Evolutionary conservation across 2,797 vertebrate species (phyloP), one percentile per base, ranked within the genome.

Genomic region (Aldrovandia affinis): DNA sequence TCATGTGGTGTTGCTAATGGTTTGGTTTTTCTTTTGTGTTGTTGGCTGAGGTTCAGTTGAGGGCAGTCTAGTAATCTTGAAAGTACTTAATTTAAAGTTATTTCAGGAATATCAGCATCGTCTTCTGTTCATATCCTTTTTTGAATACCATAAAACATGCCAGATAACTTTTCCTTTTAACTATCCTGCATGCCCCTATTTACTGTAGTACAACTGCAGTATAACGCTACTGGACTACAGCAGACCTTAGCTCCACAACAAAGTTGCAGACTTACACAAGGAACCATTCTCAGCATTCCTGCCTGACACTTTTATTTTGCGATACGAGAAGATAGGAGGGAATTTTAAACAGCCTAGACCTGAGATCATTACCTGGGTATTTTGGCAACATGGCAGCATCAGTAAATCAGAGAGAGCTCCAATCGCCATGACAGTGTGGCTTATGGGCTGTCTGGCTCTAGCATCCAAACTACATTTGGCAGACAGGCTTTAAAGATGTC

Each of bases 301-400:
- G 30, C 18, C 68, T 20, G 68, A 70, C 68, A 70, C 68, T 70
- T 70, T 70, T 70, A 70, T 70, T 70, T 70, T 22, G 30, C 10
- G 68, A 70, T 70, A 12, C 15, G n/a, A 68, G 63, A 70, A 22
- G 68, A 70, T 28, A 33, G 68, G 57, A n/a, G 68, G 55, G 68
- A 70, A 70, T 70, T 39, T 70, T 70, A 70, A 70, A 70, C 33
- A 70, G 68, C 68, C 68, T 36, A 70, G 30, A 39, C 68, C 68
- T 39, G 68, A 70, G 30, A 70, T 70, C 68, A 39, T 70, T 70
- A 70, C 68, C 68, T 70, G 68, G 68, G 68, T 28, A 70, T 39
- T 39, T 39, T 70, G 68, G 68, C 68, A 70, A 70, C 68, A 70
- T 14, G 18, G 33, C 68, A 22, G 33, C 68, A 22, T 25, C 30